Percentiles rank a stretch among this genome's conserved stretches.
phyloP scores from a whole-genome alignment of 2,113 vertebrate genomes.

The Nesogale talazaci region DNA sequence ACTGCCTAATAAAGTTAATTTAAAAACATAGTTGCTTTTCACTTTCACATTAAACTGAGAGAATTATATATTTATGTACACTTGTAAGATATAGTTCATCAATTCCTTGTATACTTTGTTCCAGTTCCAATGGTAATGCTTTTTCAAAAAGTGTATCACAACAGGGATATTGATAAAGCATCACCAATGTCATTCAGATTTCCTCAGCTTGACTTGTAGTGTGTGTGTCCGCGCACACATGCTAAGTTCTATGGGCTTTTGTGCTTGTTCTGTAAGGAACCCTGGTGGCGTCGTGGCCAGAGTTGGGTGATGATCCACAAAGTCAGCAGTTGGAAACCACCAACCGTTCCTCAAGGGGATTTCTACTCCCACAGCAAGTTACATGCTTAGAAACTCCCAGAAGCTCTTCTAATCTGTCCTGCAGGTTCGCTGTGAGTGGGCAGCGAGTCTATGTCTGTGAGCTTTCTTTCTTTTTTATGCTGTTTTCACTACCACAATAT shows the following conservation, averaged over 20 bases:
- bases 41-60: background rate
- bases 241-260: too few species aligned
- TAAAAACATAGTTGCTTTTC: constrained; percentile 19
- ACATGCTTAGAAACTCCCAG: too few species aligned
- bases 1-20: constrained; percentile 18
- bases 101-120: background rate
- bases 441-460: too few species aligned
- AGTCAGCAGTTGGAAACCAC: too few species aligned
- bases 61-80: background rate
- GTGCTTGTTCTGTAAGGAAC: too few species aligned
- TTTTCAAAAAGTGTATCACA: constrained; percentile 17
- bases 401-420: too few species aligned
- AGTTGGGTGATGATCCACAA: too few species aligned
- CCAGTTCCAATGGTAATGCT: background rate
- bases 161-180: background rate
- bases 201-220: background rate
- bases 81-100: background rate
- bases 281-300: too few species aligned
- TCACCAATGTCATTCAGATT: background rate
- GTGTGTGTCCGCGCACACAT: too few species aligned
- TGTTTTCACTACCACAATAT: background rate
- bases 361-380: too few species aligned
- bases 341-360: too few species aligned
- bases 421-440: background rate
- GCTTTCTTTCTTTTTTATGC: too few species aligned